A percentile compares a stretch with the other conserved stretches of the same genome.
Conservation (phyloP, 1,140 invertebrate genomes). For the Colletes latitarsis region DNA sequence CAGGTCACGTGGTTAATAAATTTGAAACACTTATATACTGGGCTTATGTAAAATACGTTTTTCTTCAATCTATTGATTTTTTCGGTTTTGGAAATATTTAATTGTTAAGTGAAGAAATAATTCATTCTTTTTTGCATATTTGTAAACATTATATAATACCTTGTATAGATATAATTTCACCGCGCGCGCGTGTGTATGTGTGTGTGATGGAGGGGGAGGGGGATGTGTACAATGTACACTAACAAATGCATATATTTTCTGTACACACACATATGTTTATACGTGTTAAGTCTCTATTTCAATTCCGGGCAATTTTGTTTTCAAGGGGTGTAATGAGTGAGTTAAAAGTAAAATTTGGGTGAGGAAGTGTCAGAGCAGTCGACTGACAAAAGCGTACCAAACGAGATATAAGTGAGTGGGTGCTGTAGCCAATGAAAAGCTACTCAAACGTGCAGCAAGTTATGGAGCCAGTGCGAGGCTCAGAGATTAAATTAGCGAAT, state of each 20-base stretch:
- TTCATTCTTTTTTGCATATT: slow-evolving; percentile 51
- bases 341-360: too few relatives aligned
- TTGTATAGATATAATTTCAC: slow-evolving; percentile 65
- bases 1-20: slow-evolving; percentile 70
- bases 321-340: too few relatives aligned
- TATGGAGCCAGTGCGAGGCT: too few relatives aligned
- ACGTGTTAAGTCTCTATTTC: slow-evolving; percentile 4
- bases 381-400: too few relatives aligned
- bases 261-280: slow-evolving; percentile 44
- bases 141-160: slow-evolving; percentile 64
- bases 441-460: too few relatives aligned
- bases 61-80: slow-evolving; percentile 45
- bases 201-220: not conserved
- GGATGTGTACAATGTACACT: slow-evolving; percentile 1
- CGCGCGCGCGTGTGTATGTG: slow-evolving; percentile 49
- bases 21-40: slow-evolving; percentile 62
- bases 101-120: slow-evolving; percentile 62
- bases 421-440: too few relatives aligned
- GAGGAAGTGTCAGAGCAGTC: too few relatives aligned
- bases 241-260: slow-evolving; percentile 30
- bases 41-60: slow-evolving; percentile 66
- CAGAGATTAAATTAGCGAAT: too few relatives aligned
- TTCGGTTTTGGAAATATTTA: slow-evolving; percentile 54
- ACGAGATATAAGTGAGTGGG: too few relatives aligned
- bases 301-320: too few relatives aligned